These are phyloP conservation scores for Arothron firmamentum DNA, from an alignment of 2,113 vertebrate species.

Conservation along the genomic window DNA sequence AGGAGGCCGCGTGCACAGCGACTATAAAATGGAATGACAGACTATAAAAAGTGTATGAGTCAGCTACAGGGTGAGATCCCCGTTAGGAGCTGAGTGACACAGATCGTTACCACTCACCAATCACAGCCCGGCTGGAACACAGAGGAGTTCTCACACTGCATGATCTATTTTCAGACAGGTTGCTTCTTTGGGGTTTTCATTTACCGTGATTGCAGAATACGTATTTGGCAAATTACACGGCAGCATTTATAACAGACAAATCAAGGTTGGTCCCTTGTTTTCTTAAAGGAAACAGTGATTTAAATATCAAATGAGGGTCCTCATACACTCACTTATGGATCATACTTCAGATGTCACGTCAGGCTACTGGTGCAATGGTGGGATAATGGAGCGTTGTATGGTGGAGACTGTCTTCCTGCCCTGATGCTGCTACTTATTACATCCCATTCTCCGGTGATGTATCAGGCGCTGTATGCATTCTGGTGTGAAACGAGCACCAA, in stretches of 20 bases:
- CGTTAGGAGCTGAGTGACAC: slow-evolving; percentile 63
- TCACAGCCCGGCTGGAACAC: slow-evolving; percentile 30
- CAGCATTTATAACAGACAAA: too few relatives aligned
- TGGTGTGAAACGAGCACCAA: slow-evolving; percentile 22
- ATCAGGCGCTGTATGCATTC: slow-evolving; percentile 16
- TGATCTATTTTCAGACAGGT: slow-evolving; percentile 29
- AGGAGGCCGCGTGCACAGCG: slow-evolving; percentile 6
- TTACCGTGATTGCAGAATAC: slow-evolving; percentile 26
- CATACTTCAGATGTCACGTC: slow-evolving; percentile 19
- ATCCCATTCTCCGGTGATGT: slow-evolving; percentile 34
- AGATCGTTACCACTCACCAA: slow-evolving; percentile 61
- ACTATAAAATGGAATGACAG: slow-evolving; percentile 52
- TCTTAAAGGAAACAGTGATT: too few relatives aligned
- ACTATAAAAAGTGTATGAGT: slow-evolving; percentile 66
- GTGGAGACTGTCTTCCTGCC: slow-evolving; percentile 24
- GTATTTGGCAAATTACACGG: background rate
- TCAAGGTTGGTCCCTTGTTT: too few relatives aligned
- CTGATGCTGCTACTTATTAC: slow-evolving; percentile 29
- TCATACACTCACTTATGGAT: slow-evolving; percentile 11
- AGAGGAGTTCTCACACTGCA: slow-evolving; percentile 38
- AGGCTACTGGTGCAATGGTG: slow-evolving; percentile 34
- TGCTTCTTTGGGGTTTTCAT: slow-evolving; percentile 14
- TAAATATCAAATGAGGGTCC: too few relatives aligned
- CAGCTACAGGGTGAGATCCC: slow-evolving; percentile 60
- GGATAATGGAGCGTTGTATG: slow-evolving; percentile 35